Conservation (phyloP, 1,140 invertebrate genomes). For the Bathynomus jamesi region DNA sequence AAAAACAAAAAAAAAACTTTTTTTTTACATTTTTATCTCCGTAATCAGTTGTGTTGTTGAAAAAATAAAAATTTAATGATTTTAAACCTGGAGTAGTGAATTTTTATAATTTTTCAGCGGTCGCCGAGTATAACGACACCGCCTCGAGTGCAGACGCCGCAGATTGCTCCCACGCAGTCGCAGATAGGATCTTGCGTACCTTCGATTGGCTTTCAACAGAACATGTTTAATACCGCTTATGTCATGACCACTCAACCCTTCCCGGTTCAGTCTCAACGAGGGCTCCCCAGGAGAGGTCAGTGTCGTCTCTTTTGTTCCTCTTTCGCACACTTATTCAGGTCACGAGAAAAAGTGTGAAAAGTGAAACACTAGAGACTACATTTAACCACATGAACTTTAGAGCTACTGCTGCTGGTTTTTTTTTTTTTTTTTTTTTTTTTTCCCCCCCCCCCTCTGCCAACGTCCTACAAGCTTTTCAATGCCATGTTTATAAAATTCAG, state of each 20-base stretch:
- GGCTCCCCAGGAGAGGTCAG: conserved; percentile 38
- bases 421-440: too few relatives aligned
- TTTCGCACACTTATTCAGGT: not conserved
- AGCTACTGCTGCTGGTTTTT: too few relatives aligned
- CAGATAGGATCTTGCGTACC: conserved; percentile 22
- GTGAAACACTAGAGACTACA: too few relatives aligned
- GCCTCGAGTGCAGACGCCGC: conserved; percentile 70
- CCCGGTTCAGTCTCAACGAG: conserved; percentile 34
- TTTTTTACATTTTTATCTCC: not conserved
- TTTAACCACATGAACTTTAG: too few relatives aligned
- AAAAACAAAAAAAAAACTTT: too few relatives aligned
- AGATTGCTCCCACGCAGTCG: conserved; percentile 54
- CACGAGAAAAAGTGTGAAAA: too few relatives aligned
- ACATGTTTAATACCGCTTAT: conserved; percentile 1
- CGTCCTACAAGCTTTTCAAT: too few relatives aligned
- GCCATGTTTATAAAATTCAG: too few relatives aligned
- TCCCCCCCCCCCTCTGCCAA: too few relatives aligned
- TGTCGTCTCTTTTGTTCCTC: not conserved
- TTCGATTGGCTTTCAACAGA: conserved; percentile 11
- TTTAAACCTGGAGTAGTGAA: conserved; percentile 11
- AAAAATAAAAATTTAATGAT: too few relatives aligned
- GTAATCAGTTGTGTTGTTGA: too few relatives aligned
- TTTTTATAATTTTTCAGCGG: conserved; percentile 44
- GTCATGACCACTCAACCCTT: conserved; percentile 42
- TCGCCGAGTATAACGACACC: conserved; percentile 59